Conservation (phyloP, 2,888 invertebrate genomes). For the Drosophila subquinaria region DNA sequence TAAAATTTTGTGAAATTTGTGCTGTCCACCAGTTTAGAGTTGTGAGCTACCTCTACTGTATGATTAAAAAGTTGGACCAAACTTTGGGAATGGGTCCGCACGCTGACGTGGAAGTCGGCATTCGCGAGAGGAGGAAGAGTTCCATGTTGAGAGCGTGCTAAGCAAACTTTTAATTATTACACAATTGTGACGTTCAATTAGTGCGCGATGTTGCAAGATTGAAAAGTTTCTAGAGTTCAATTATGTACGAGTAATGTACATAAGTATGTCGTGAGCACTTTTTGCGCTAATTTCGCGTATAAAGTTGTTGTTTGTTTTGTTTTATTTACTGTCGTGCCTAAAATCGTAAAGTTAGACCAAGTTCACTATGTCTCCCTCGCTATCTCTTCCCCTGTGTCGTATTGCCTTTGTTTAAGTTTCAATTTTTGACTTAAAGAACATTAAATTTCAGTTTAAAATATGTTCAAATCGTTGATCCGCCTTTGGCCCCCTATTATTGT, state of each 20-base stretch:
- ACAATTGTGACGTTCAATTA: constrained; percentile 73
- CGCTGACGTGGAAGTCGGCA: too few species aligned
- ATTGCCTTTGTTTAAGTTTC: constrained; percentile 8
- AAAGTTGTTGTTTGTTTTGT: constrained; percentile 37
- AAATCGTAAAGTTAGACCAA: neutral
- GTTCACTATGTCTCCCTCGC: neutral
- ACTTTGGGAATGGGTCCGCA: constrained; percentile 42
- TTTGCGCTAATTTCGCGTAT: constrained; percentile 35
- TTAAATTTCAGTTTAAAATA: constrained; percentile 28
- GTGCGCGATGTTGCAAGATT: constrained; percentile 71
- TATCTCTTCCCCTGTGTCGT: too few species aligned
- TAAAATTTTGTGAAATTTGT: constrained; percentile 12
- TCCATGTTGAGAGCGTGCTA: constrained; percentile 13
- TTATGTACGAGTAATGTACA: constrained; percentile 52
- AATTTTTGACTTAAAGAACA: neutral
- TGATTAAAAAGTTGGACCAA: constrained; percentile 56
- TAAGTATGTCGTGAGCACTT: constrained; percentile 12
- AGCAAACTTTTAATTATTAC: constrained; percentile 73
- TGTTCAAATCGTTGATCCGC: constrained; percentile 43
- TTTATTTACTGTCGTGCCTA: constrained; percentile 3
- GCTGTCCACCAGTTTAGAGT: constrained; percentile 21
- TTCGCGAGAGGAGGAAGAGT: neutral
- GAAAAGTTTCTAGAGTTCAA: constrained; percentile 71
- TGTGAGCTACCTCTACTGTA: neutral
- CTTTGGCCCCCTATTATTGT: constrained; percentile 20